Conservation (phyloP, 1,140 invertebrate species). For the Metaphire vulgaris region DNA sequence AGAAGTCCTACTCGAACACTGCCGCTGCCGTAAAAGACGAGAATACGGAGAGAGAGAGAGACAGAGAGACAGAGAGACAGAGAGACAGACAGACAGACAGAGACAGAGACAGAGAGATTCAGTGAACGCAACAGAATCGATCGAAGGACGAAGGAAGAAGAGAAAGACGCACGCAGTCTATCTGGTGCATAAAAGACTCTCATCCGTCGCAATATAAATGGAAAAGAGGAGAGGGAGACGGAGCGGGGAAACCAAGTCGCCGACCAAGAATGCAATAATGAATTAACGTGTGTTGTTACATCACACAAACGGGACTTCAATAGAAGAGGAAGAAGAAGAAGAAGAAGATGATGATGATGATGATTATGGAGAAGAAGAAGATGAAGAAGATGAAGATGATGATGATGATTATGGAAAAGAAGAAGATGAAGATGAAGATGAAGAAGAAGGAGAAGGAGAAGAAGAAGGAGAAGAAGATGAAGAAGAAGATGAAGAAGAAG, state of each 20-base stretch:
- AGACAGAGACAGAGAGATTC: not conserved
- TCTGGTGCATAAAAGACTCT: no score
- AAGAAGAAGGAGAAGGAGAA: not conserved
- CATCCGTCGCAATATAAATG: no score
- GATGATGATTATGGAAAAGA: slow-evolving; percentile 5
- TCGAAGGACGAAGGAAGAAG: no score
- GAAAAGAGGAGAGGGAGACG: no score
- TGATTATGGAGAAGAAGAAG: not conserved
- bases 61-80: not conserved
- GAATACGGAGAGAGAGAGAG: not conserved
- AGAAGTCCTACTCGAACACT: no score
- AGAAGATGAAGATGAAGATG: not conserved
- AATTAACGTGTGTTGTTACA: no score
- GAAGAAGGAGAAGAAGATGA: not conserved
- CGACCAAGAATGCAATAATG: no score
- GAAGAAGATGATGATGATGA: not conserved
- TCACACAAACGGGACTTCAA: not conserved
- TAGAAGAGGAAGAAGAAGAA: not conserved
- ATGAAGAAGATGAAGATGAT: not conserved
- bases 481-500: slow-evolving; percentile 7
- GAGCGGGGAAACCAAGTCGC: no score
- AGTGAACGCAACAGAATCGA: no score
- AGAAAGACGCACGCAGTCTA: no score
- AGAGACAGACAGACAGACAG: not conserved
- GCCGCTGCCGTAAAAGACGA: no score